Evolutionary conservation across 2,888 invertebrate genomes (phyloP), one percentile per base, ranked within the genome.

Genomic region (Drosophila kuntzei): DNA sequence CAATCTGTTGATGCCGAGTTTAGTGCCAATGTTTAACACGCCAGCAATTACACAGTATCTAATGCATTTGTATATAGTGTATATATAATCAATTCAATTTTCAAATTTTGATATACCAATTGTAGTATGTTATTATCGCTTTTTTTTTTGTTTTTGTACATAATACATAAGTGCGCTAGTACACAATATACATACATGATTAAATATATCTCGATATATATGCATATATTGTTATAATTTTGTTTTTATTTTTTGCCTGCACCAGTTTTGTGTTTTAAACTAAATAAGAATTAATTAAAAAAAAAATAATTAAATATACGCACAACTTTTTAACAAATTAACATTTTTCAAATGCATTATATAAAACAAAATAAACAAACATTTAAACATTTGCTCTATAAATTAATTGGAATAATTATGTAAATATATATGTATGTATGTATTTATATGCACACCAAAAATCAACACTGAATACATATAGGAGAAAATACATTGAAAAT

Each of bases 291-390:
- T 64, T 66, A 80, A 71, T 60, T 37, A 43, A 58, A 55, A 78
- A 51, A 69, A 57, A 67, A 50, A 67, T 55, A 50, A 67, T 55
- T 58, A 63, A 78, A 77, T 62, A 76, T 59, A 62, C 43, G 57
- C 62, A 66, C 58, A 80, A 67, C 29, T 63, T 39, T 36, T 53
- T 76, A 86, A 81, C 80, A 75, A 55, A 67, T 67, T 25, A 80
- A 80, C 85, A 80, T 78, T 81, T 65, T 71, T 66, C 57, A 85
- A 78, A 80, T 81, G 79, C 79, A 85, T 63, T 69, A 63, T 43
- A 61, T 39, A 61, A 14, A 57, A 66, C 29, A 49, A 32, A 4
- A 22, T 9, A 53, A 47, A 61, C 25, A 41, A 68, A 50, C 49
- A 71, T 71, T 46, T 14, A 60, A 71, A 67, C 22, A 74, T 68